phyloP scores from a whole-genome alignment of 1,140 invertebrate genomes.

The Copidosoma floridanum region DNA sequence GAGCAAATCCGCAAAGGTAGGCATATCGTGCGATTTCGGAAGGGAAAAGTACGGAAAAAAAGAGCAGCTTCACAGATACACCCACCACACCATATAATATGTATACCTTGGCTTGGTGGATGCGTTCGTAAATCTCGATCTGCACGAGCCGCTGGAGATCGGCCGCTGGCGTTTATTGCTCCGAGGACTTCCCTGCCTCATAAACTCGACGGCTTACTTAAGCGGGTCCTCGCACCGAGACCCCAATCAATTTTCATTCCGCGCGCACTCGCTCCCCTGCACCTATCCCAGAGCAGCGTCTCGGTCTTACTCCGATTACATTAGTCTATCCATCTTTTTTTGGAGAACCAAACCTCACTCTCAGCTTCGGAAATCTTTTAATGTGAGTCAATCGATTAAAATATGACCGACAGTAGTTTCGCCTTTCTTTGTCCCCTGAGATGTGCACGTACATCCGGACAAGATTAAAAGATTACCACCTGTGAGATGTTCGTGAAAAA shows the following conservation, averaged over 20 bases:
- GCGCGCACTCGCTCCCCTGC: not conserved
- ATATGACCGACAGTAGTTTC: not conserved
- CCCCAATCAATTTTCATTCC: constrained; percentile 25
- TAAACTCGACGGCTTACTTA: constrained; percentile 4
- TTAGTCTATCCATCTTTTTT: too few species aligned
- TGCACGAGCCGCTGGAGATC: constrained; percentile 9
- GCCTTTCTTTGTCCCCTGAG: not conserved
- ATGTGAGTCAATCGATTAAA: constrained; percentile 11
- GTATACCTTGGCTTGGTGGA: not conserved
- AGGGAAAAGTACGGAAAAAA: too few species aligned
- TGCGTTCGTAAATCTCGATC: constrained; percentile 24
- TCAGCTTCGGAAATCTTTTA: too few species aligned
- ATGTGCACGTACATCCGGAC: too few species aligned
- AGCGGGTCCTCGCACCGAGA: not conserved
- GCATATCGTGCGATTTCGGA: too few species aligned
- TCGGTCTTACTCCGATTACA: not conserved
- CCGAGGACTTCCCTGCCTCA: not conserved
- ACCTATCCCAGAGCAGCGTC: not conserved
- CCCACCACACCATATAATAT: too few species aligned
- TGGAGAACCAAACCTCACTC: too few species aligned
- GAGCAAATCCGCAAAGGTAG: too few species aligned
- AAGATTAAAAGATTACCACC: too few species aligned
- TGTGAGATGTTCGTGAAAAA: too few species aligned
- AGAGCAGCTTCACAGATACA: too few species aligned
- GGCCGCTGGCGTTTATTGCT: constrained; percentile 16